Base-by-base conservation (phyloP, 1,140 invertebrate species). In the Drosophila pseudoananassae region DNA sequence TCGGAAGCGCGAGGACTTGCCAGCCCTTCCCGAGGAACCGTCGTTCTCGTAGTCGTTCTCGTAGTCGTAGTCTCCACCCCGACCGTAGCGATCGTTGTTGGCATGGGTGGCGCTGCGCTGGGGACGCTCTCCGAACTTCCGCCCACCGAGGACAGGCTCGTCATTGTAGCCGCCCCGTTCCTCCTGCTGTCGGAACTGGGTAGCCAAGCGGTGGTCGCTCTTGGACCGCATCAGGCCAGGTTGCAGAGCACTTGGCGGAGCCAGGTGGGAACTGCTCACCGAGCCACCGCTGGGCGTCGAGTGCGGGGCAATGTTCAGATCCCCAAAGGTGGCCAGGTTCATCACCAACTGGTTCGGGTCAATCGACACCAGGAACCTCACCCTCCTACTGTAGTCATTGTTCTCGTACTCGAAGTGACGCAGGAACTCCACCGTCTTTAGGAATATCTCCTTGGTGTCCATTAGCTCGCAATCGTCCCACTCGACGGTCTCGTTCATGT, bases 321-420 rank as follows among this genome's bases (percentile, higher is more conserved):
- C 97, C 10, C 97, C 97, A 74, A 97, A 97, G 51, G 95, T 96
- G 36, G 95, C 95, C 45, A 98, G 94, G 84, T 97, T 96, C 72
- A 96, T 93, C 1, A 97, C 96, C 74, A 98, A 92, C 91, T 97
- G 96, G 91, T 98, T 98, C 5, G 97, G 96, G 92, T 98, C 97
- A 77, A 97, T 96, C 1, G 96, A 95, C 93, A 97, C 95, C 17
- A 96, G 93, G 92, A 98, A 97, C 61, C 97, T 93, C 23, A 98
- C 95, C 70, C 96, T 94, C 54, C 97, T 94, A 66, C 94, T 95
- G 88, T 98, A 98, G 92, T 98, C 97, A 29, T 96, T 95, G 31
- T 96, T 96, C 92, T 98, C 98, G 82, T 97, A 97, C 90, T 98
- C 97, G 82, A 98, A 98, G 92, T 98, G 98, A 74, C 97, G 94